A percentile compares a stretch with the other conserved stretches of the same genome.
phyloP scores from a whole-genome alignment of 64 coral and sea anemone genomes.

The Exaiptasia diaphana region DNA sequence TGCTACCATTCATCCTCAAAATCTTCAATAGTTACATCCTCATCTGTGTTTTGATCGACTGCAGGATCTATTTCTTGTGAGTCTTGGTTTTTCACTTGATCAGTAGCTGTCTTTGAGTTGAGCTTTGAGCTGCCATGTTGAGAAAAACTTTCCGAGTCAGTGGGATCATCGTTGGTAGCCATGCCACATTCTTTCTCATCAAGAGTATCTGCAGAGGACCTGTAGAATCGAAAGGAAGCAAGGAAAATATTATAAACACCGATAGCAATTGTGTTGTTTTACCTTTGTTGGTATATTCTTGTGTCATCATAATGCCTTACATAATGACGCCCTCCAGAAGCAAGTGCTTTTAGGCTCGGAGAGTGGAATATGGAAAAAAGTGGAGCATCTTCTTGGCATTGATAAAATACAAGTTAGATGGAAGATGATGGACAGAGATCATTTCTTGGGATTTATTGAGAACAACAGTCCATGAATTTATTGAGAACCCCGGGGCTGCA shows the following conservation, averaged over 20 bases:
- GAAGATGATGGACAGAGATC: not conserved
- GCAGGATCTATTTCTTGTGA: slow-evolving; percentile 16
- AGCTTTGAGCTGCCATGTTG: too few relatives aligned
- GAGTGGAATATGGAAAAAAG: not conserved
- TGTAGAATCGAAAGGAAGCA: not conserved
- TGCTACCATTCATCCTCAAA: slow-evolving; percentile 55
- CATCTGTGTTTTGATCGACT: not conserved
- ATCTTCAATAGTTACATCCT: slow-evolving; percentile 35
- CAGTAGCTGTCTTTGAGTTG: not conserved
- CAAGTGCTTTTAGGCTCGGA: not conserved
- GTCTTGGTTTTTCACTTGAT: not conserved
- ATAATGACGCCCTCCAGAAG: too few relatives aligned
- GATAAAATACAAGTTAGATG: not conserved
- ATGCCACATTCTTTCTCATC: slow-evolving; percentile 79
- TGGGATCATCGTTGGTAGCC: slow-evolving; percentile 26
- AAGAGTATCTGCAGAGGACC: slow-evolving; percentile 47
- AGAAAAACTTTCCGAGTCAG: not conserved
- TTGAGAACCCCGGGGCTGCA: too few relatives aligned
- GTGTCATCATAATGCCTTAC: too few relatives aligned
- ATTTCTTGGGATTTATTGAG: not conserved
- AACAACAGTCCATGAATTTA: too few relatives aligned
- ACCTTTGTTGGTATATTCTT: too few relatives aligned
- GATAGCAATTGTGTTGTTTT: too few relatives aligned
- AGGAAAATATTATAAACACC: not conserved
- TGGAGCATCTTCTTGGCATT: not conserved